Conservation (phyloP, 1,140 invertebrate genomes). For the Solenopsis invicta region DNA sequence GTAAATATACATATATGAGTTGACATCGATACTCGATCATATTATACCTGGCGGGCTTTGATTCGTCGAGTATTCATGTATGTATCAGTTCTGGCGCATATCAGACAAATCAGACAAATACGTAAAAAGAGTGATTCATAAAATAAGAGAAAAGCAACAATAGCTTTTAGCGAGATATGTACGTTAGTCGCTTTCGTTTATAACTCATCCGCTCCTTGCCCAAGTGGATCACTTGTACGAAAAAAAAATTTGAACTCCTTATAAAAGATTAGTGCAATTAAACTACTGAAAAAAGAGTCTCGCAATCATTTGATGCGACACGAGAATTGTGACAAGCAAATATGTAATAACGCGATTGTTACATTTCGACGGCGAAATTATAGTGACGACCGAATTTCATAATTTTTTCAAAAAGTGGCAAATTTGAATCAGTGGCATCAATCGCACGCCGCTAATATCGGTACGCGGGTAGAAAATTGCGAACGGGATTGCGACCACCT, state of each 20-base stretch:
- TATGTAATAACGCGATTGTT: constrained; percentile 56
- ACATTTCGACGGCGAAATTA: constrained; percentile 55
- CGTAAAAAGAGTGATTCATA: constrained; percentile 32
- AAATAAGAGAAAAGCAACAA: constrained; percentile 35
- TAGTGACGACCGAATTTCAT: constrained; percentile 60
- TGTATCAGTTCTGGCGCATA: background rate
- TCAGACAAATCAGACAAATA: constrained; percentile 38
- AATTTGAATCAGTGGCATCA: constrained; percentile 74
- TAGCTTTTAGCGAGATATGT: constrained; percentile 47
- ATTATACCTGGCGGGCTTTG: constrained; percentile 2
- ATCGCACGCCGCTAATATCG: constrained; percentile 72
- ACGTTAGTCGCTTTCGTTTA: background rate
- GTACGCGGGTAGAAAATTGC: constrained; percentile 72
- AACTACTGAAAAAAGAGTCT: background rate
- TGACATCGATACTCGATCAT: constrained; percentile 24
- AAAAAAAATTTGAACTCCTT: constrained; percentile 6
- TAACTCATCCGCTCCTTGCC: background rate
- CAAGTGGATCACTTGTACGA: background rate
- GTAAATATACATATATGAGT: background rate
- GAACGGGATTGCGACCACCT: constrained; percentile 59
- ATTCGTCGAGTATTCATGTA: constrained; percentile 11
- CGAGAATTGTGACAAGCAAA: constrained; percentile 6
- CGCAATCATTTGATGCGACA: background rate
- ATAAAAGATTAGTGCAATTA: constrained; percentile 21
- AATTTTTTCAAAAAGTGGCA: constrained; percentile 73